Evolutionary conservation across 2,888 invertebrate species (phyloP).

Genomic region (Lasioglossum pauxillum): DNA sequence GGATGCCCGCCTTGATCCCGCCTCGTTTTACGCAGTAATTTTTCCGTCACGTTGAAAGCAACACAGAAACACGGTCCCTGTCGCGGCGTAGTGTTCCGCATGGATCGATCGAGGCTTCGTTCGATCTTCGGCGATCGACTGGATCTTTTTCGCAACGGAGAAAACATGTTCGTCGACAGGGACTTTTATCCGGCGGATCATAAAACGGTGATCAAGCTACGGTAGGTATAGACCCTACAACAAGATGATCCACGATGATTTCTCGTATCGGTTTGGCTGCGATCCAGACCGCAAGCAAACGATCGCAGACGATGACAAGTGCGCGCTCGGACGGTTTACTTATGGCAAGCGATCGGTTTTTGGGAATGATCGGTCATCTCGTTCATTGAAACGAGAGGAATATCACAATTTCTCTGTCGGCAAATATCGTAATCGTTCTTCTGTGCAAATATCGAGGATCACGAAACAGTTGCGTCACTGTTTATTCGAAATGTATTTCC

Average conservation of each 20-base stretch:
- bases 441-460: not conserved
- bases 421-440: not conserved
- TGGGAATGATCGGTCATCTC: not conserved
- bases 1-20: conserved; percentile 47
- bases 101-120: not conserved
- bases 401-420: not conserved
- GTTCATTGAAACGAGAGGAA: not conserved
- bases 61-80: conserved; percentile 19
- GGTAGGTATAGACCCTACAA: conserved; percentile 72
- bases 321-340: not conserved
- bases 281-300: not conserved
- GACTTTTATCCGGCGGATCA: conserved; percentile 79
- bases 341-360: not conserved
- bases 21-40: conserved; percentile 79
- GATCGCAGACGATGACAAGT: not conserved
- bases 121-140: not conserved
- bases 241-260: not conserved
- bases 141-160: not conserved
- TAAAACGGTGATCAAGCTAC: conserved; percentile 79
- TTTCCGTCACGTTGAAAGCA: conserved; percentile 58
- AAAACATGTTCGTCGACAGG: conserved; percentile 72
- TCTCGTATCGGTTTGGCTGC: conserved; percentile 20
- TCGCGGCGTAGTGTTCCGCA: not conserved
- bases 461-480: not conserved
- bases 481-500: not conserved